Conservation (phyloP, 2,113 vertebrate genomes). For the Cygnus buccinator region DNA sequence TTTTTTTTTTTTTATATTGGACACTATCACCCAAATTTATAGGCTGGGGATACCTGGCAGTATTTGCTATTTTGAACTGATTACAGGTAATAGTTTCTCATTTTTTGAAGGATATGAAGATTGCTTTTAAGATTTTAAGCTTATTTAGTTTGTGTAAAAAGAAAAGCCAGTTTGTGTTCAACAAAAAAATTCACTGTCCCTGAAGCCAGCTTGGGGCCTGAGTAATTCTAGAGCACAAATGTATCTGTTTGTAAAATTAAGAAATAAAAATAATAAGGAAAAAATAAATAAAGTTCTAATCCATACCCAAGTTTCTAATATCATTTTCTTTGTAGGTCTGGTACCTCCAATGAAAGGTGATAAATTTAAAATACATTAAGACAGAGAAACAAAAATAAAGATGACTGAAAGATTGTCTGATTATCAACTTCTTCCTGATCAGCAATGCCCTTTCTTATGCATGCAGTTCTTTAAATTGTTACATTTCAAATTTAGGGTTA, state of each 20-base stretch:
- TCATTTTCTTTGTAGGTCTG: neutral
- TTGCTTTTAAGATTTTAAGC: neutral
- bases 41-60: neutral
- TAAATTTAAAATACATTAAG: neutral
- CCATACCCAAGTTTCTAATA: neutral
- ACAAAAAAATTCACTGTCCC: neutral
- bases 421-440: neutral
- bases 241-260: neutral
- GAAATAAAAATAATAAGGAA: neutral
- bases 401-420: accelerated
- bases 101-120: neutral
- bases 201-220: neutral
- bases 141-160: neutral
- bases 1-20: neutral
- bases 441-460: neutral
- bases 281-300: neutral
- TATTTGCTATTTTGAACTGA: neutral
- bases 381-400: neutral
- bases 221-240: neutral
- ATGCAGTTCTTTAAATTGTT: neutral
- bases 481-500: neutral
- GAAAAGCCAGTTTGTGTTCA: neutral
- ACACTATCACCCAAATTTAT: neutral
- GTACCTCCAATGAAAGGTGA: neutral
- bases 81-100: neutral